These are phyloP conservation scores for Thecocarcelia acutangulata DNA, from an alignment of 2,888 invertebrate genomes.

Conservation along the genomic window DNA sequence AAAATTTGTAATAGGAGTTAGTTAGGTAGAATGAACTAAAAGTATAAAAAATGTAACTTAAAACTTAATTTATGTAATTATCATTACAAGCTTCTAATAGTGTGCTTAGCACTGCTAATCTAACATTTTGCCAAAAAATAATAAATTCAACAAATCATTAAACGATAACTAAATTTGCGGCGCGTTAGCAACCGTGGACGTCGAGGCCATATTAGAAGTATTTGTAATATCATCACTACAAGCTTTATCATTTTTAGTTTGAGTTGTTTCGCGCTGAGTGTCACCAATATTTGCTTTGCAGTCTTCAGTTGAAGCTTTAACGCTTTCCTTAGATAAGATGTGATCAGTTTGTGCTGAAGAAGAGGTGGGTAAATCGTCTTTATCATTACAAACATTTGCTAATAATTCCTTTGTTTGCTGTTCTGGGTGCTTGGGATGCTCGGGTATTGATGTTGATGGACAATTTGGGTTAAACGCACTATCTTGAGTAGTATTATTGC, in stretches of 20 bases:
- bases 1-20: slow-evolving; percentile 30
- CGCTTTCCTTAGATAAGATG: slow-evolving; percentile 8
- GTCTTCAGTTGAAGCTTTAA: slow-evolving; percentile 21
- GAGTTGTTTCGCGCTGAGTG: slow-evolving; percentile 23
- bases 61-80: slow-evolving; percentile 34
- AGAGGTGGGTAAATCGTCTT: slow-evolving; percentile 18
- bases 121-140: slow-evolving; percentile 78
- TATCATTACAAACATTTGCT: slow-evolving; percentile 39
- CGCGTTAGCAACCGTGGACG: slow-evolving; percentile 75
- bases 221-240: slow-evolving; percentile 61
- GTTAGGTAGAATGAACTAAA: slow-evolving; percentile 11
- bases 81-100: slow-evolving; percentile 51
- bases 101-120: slow-evolving; percentile 71
- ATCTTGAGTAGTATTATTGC: slow-evolving; percentile 52
- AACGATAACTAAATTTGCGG: slow-evolving; percentile 80
- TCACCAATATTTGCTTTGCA: slow-evolving; percentile 27
- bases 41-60: slow-evolving; percentile 17
- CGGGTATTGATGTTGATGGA: slow-evolving; percentile 41
- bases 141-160: slow-evolving; percentile 79
- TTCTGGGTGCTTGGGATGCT: slow-evolving; percentile 36
- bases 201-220: slow-evolving; percentile 56
- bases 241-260: slow-evolving; percentile 47
- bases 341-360: slow-evolving; percentile 20
- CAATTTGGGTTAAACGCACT: slow-evolving; percentile 61
- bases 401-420: slow-evolving; percentile 9